Evolutionary conservation across 2,113 vertebrate species (phyloP), one percentile per base, ranked within the genome.

Genomic region (Alethe diademata): DNA sequence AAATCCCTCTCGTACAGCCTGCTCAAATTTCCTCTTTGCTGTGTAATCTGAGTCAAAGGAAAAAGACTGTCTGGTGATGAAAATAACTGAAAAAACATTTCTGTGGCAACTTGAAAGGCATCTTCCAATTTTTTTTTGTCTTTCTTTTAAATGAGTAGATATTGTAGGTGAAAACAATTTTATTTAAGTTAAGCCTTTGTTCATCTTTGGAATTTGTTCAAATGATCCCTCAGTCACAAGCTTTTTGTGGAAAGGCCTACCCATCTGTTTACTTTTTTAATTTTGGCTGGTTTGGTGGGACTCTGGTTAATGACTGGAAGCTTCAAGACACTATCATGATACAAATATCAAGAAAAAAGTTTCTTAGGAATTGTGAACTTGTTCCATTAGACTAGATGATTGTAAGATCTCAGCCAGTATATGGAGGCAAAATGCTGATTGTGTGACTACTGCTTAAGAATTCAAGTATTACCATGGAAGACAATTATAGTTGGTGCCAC

Each of bases 261-360:
- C 3, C 0, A 0, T 22, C 43, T 69, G 17, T 26, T 51, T 8
- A 13, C 3, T 19, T 29, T 28, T 42, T 31, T 47, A 4, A 6
- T 36, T 80, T 86, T 66, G 4, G 19, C 10, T 88, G 20, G 14
- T 74, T 11, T 70, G 48, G 42, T 78, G 24, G 26, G 12, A 61
- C 11, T 51, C 42, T 22, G 11, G 19, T 58, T 50, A 61, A 70
- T 53, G 8, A 33, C 22, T 58, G 19, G 26, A 80, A 67, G 7
- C 12, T 61, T 76, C 16, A 19, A 35, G 40, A 25, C 19, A 61
- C 14, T 67, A 5, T 20, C 22, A 5, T 20, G 26, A 58, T 54
- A 14, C 13, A 78, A 83, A 79, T n/a, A 51, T 23, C 5, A 58
- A 45, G 14, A 36, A 75, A 31, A 48, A 45, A 5, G 25, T 38